These are phyloP conservation scores for Watsonalla cultraria DNA, from an alignment of 2,888 invertebrate species.

Conservation along the genomic window DNA sequence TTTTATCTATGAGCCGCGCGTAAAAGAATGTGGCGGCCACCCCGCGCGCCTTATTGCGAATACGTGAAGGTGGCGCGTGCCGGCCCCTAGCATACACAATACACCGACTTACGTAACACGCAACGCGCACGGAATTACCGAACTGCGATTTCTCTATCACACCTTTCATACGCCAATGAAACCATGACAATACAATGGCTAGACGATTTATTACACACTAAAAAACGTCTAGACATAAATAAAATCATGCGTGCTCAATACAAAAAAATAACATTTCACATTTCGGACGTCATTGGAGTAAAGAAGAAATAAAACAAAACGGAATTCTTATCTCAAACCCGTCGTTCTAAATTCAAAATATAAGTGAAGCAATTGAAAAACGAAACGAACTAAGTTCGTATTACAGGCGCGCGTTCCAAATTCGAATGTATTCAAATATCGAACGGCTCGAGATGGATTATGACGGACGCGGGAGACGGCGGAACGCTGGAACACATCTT, in stretches of 20 bases:
- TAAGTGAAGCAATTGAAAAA: conserved; percentile 77
- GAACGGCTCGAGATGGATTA: conserved; percentile 67
- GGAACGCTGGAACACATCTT: conserved; percentile 55
- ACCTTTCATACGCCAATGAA: conserved; percentile 52
- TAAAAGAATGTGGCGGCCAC: conserved; percentile 68
- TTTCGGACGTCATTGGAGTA: conserved; percentile 31
- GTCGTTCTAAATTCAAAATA: conserved; percentile 74
- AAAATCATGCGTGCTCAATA: conserved; percentile 25
- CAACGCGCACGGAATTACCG: conserved; percentile 66
- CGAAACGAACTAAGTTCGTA: conserved; percentile 71
- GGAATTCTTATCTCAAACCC: conserved; percentile 54
- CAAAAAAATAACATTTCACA: conserved; percentile 18
- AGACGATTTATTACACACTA: conserved; percentile 43
- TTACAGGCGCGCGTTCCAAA: conserved; percentile 71
- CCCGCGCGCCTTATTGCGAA: conserved; percentile 56
- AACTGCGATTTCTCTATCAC: conserved; percentile 69
- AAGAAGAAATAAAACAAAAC: conserved; percentile 19
- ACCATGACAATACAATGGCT: conserved; percentile 50
- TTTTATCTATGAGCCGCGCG: conserved; percentile 37
- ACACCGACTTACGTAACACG: conserved; percentile 60
- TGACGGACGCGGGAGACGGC: conserved; percentile 49
- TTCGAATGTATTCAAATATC: conserved; percentile 75
- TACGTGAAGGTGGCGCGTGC: conserved; percentile 64
- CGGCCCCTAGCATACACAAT: conserved; percentile 40
- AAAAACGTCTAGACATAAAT: conserved; percentile 57